Evolutionary conservation across 2,888 invertebrate genomes (phyloP).

Genomic region (Arge pagana): DNA sequence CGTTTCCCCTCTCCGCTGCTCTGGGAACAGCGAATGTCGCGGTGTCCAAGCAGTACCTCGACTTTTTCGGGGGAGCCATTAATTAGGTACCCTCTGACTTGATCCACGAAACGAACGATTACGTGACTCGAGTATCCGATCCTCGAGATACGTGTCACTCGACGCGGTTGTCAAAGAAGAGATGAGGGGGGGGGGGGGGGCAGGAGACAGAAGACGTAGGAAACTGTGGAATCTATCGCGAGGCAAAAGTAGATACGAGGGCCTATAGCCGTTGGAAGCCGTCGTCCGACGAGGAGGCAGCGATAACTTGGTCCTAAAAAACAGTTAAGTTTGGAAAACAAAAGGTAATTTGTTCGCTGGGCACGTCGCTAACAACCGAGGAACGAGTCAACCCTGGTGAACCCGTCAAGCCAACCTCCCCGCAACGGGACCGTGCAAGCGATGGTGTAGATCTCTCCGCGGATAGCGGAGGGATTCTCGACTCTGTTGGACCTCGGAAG

Average conservation of each 20-base stretch:
- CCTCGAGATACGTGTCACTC: slow-evolving; percentile 12
- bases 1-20: no score
- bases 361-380: slow-evolving; percentile 42
- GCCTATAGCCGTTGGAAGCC: no score
- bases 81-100: no score
- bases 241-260: no score
- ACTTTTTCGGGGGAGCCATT: slow-evolving; percentile 30
- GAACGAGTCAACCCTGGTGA: slow-evolving; percentile 9
- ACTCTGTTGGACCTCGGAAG: no score
- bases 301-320: slow-evolving; percentile 26
- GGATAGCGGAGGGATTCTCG: slow-evolving; percentile 12
- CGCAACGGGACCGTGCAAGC: slow-evolving; percentile 11
- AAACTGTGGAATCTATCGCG: not conserved
- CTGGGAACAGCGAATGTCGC: slow-evolving; percentile 27
- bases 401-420: slow-evolving; percentile 11
- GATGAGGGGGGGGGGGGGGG: not conserved
- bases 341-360: slow-evolving; percentile 52
- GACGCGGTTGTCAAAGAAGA: not conserved
- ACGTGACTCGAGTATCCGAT: no score
- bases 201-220: not conserved
- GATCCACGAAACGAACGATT: no score
- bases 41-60: slow-evolving; percentile 26
- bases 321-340: slow-evolving; percentile 48
- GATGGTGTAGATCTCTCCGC: slow-evolving; percentile 8
- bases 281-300: slow-evolving; percentile 6